phyloP scores from a whole-genome alignment of 2,888 invertebrate species.

The Villa cingulata region DNA sequence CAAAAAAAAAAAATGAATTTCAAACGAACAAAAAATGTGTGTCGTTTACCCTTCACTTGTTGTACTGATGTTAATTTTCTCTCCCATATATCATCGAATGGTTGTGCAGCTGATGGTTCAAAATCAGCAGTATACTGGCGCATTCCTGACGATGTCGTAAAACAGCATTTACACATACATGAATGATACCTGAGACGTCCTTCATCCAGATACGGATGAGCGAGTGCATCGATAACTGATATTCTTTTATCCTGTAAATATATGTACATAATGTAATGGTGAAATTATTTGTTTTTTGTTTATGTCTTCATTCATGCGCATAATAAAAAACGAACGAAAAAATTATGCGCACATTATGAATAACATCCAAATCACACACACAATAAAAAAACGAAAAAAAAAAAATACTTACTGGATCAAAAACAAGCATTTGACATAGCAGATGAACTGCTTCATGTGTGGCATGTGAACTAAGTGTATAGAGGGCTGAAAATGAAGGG shows the following conservation, averaged over 20 bases:
- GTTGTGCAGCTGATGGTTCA: conserved; percentile 78
- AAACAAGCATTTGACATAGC: conserved; percentile 92
- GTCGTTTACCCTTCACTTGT: conserved; percentile 76
- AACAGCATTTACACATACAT: conserved; percentile 99
- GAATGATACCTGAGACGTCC: conserved; percentile 97
- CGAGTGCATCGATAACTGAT: conserved; percentile 85
- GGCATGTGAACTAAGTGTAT: conserved; percentile 83
- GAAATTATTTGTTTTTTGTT: background rate
- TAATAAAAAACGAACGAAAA: too few relatives aligned
- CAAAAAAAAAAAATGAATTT: background rate
- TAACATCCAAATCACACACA: too few relatives aligned
- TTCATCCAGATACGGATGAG: conserved; percentile 95
- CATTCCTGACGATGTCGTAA: conserved; percentile 58
- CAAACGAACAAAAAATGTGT: background rate
- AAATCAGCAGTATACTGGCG: conserved; percentile 88
- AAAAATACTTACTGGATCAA: conserved; percentile 73
- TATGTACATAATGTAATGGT: background rate
- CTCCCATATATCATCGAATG: conserved; percentile 96
- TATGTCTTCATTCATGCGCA: too few relatives aligned
- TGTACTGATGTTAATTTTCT: conserved; percentile 83
- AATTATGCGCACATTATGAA: too few relatives aligned
- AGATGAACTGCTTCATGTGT: conserved; percentile 97
- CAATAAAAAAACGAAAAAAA: background rate
- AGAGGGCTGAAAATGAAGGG: conserved; percentile 76
- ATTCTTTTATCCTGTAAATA: conserved; percentile 73